Conservation (phyloP, 1,140 invertebrate genomes). For the Plutomurus gul region DNA sequence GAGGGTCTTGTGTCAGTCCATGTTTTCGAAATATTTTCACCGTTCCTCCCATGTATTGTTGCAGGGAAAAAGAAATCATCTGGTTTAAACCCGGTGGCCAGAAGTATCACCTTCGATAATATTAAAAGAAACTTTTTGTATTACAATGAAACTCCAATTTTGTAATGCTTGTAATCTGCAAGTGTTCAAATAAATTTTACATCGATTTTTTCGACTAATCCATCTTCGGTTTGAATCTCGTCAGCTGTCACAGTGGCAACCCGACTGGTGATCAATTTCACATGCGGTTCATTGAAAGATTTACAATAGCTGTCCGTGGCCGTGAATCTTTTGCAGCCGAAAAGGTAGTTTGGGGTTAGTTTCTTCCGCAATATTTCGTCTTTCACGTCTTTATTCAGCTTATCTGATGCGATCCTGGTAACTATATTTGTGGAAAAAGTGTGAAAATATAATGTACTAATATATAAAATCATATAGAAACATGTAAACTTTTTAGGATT, state of each 20-base stretch:
- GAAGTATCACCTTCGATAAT: conserved; percentile 29
- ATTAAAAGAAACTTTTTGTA: too few relatives aligned
- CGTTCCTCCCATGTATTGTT: background rate
- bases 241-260: background rate
- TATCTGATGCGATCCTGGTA: background rate
- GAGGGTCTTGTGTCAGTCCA: background rate
- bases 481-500: too few relatives aligned
- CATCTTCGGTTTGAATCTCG: conserved; percentile 22
- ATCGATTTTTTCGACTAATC: conserved; percentile 10
- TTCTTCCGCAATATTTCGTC: background rate
- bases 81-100: conserved; percentile 38
- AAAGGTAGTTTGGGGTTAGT: conserved; percentile 39
- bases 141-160: too few relatives aligned
- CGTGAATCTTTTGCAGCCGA: conserved; percentile 41
- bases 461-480: too few relatives aligned
- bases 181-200: too few relatives aligned
- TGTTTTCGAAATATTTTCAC: background rate
- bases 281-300: conserved; percentile 3
- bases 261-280: background rate
- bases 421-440: background rate
- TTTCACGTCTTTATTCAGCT: background rate
- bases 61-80: conserved; percentile 38
- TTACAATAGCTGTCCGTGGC: conserved; percentile 35
- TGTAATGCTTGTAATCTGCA: too few relatives aligned
- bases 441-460: too few relatives aligned